Base-by-base conservation (phyloP, 2,888 invertebrate genomes). In the Agrochola litura region DNA sequence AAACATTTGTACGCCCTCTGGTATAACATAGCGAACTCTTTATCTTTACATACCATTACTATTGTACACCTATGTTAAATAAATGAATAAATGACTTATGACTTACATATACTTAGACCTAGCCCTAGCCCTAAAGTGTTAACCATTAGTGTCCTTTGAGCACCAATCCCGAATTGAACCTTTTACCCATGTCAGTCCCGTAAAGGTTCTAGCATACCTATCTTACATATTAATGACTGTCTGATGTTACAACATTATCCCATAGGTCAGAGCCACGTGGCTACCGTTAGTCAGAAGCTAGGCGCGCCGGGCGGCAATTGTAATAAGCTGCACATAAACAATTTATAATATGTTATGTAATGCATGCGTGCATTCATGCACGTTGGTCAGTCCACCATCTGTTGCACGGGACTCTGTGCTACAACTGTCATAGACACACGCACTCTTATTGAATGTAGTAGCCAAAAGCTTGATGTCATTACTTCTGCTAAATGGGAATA, bases 221-320 rank as follows among this genome's bases (percentile, higher is more conserved):
- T 25, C 22, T 1, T 12, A 63, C 9, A 12, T 66, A 49, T 19
- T 66, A 66, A 4, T 25, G 22, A 30, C 46, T 14, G 14, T 30
- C 22, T 22, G 14, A 14, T 22, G 14, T 22, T 54, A 14, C 2
- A 30, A 54, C 30, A 52, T 19, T 67, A 54, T 52, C 30, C 16
- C 9, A 46, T 12, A 49, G 12, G 2, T 22, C 14, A 14, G 49
- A 22, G 30, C 14, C 63, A 19, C 54, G 41, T 64, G 56, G n/a
- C 54, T 1, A 19, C 2, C 6, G 16, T 77, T 78, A 77, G 25
- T 79, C 77, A 77, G 61, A 46, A 63, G 63, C 43, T 30, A 16
- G 61, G 25, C 69, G 41, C 77, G 41, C 69, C 79, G 30, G 30
- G 30, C 30, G 56, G 46, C 22, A 19, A 49, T 61, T 78, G 61